phyloP scores from a whole-genome alignment of 2,113 vertebrate species.

The Pseudorectes ferrugineus region DNA sequence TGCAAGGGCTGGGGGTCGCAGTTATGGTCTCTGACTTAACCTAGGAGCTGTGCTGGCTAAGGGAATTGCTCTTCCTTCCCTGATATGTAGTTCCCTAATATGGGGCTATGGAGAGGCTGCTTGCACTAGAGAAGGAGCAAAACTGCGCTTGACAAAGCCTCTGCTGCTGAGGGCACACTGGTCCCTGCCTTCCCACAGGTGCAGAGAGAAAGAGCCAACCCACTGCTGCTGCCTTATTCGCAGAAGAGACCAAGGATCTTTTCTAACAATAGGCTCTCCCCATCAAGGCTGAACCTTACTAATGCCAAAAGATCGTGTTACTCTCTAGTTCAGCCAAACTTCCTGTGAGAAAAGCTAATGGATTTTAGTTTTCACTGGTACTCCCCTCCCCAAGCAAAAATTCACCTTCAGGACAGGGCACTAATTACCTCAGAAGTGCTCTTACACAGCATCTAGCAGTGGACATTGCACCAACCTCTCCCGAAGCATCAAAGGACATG shows the following conservation, averaged over 20 bases:
- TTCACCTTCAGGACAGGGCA: slow-evolving; percentile 16
- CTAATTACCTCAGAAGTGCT: slow-evolving; percentile 16
- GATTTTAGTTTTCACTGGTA: not conserved
- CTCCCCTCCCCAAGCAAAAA: not conserved
- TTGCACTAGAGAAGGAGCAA: not conserved
- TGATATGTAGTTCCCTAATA: not conserved
- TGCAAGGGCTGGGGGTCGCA: not conserved
- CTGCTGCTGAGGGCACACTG: not conserved
- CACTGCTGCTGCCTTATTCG: not conserved
- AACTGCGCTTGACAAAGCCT: not conserved
- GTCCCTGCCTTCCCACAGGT: not conserved
- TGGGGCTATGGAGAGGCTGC: not conserved
- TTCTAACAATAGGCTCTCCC: not conserved
- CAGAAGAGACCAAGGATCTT: rapidly evolving
- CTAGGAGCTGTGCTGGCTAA: not conserved
- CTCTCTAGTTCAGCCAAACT: not conserved
- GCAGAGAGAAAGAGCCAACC: not conserved
- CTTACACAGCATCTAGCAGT: not conserved
- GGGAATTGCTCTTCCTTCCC: not conserved
- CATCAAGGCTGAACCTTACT: not conserved
- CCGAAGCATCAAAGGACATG: not conserved
- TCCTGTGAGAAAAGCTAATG: slow-evolving; percentile 19
- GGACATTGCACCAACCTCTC: not conserved
- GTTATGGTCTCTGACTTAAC: not conserved
- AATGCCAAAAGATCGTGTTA: not conserved